These are phyloP conservation scores for Drosophila neocordata DNA, from an alignment of 1,140 invertebrate species.

Conservation along the genomic window DNA sequence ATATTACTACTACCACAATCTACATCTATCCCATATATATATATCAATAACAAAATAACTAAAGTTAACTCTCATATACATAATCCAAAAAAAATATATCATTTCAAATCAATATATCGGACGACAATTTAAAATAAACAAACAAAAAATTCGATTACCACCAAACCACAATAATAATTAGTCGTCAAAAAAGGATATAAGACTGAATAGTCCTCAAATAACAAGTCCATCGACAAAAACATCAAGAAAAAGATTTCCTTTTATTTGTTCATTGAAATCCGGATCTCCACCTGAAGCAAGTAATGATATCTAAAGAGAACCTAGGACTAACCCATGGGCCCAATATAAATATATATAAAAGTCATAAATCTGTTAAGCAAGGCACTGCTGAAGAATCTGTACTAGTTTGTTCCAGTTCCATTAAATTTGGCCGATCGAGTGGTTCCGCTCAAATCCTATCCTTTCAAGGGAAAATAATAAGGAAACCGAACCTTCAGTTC, in stretches of 20 bases:
- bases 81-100: neutral
- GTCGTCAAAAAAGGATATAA: neutral
- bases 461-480: neutral
- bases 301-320: too few relatives aligned
- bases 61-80: constrained; percentile 4
- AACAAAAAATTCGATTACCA: neutral
- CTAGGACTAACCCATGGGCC: too few relatives aligned
- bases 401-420: neutral
- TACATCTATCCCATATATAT: constrained; percentile 27
- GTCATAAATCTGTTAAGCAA: too few relatives aligned
- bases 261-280: neutral
- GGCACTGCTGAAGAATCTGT: neutral
- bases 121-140: neutral
- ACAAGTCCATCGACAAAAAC: constrained; percentile 1
- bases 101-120: neutral
- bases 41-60: constrained; percentile 7
- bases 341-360: too few relatives aligned
- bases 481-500: neutral
- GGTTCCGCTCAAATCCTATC: neutral
- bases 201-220: neutral
- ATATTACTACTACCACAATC: constrained; percentile 27
- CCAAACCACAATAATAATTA: neutral
- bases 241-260: neutral
- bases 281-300: neutral
- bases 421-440: neutral